phyloP scores from a whole-genome alignment of 2,113 vertebrate genomes.

The Rostratula benghalensis region DNA sequence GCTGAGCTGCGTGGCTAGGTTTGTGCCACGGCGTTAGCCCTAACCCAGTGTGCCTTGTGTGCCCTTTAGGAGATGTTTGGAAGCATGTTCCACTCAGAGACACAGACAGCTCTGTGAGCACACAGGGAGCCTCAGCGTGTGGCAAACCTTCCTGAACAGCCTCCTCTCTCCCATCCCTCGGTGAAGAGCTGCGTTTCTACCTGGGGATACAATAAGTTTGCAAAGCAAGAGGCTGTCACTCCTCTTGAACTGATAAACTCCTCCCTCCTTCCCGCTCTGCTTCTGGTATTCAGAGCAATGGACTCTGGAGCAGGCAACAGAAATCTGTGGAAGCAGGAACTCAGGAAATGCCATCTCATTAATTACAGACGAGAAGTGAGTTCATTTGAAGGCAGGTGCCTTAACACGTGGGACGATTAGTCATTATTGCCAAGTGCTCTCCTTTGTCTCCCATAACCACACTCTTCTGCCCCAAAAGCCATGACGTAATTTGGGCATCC shows the following conservation, averaged over 20 bases:
- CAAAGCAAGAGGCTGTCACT: not conserved
- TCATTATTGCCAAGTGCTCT: not conserved
- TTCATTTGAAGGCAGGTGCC: not conserved
- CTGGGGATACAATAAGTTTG: not conserved
- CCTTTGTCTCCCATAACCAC: not conserved
- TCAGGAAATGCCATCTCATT: constrained; percentile 7
- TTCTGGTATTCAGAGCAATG: not conserved
- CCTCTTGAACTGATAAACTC: not conserved
- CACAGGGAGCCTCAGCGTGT: not conserved
- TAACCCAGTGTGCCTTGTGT: not conserved
- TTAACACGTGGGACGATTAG: not conserved
- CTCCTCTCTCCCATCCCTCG: not conserved
- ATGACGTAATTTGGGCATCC: not conserved
- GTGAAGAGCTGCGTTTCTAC: not conserved
- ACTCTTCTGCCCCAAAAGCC: not conserved
- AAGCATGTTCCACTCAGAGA: constrained; percentile 80
- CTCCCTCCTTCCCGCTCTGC: not conserved
- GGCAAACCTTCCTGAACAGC: not conserved
- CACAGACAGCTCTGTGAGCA: constrained; percentile 78
- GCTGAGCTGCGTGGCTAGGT: not conserved
- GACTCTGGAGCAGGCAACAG: not conserved
- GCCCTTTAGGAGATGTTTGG: constrained; percentile 80
- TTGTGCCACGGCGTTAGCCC: not conserved
- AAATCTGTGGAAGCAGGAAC: not conserved
- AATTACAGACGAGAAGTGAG: not conserved